phyloP scores from a whole-genome alignment of 1,140 invertebrate species.

The Thalassaphorura encarpata region DNA sequence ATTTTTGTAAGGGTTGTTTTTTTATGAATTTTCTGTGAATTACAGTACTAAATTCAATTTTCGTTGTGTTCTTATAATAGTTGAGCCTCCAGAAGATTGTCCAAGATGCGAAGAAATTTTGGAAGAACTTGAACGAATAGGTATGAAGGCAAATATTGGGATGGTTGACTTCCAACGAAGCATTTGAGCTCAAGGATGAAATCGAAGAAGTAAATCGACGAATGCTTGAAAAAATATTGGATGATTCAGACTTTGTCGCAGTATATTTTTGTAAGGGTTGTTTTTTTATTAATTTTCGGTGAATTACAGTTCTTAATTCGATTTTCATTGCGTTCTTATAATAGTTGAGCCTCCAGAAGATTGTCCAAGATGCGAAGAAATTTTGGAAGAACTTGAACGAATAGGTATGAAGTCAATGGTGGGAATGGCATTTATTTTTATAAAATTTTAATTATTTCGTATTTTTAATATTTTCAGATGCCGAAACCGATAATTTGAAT shows the following conservation, averaged over 20 bases:
- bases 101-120: conserved; percentile 63
- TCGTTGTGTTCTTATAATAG: too few species aligned
- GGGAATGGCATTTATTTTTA: too few species aligned
- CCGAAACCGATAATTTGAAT: conserved; percentile 84
- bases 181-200: conserved; percentile 92
- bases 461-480: conserved; percentile 56
- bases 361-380: conserved; percentile 57
- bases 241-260: conserved; percentile 89
- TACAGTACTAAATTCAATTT: too few species aligned
- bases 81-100: conserved; percentile 53
- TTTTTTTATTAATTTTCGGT: too few species aligned
- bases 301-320: too few species aligned
- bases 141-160: conserved; percentile 24
- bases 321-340: too few species aligned
- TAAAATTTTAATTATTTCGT: too few species aligned
- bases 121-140: conserved; percentile 77
- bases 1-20: conserved; percentile 65
- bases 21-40: too few species aligned
- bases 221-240: conserved; percentile 86
- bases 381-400: conserved; percentile 73
- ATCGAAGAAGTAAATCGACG: conserved; percentile 89
- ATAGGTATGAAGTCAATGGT: too few species aligned
- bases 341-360: too few species aligned
- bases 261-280: conserved; percentile 80
- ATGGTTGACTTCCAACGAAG: conserved; percentile 90